Base-by-base conservation (phyloP, 2,113 vertebrate species). In the Patagioenas fasciata region DNA sequence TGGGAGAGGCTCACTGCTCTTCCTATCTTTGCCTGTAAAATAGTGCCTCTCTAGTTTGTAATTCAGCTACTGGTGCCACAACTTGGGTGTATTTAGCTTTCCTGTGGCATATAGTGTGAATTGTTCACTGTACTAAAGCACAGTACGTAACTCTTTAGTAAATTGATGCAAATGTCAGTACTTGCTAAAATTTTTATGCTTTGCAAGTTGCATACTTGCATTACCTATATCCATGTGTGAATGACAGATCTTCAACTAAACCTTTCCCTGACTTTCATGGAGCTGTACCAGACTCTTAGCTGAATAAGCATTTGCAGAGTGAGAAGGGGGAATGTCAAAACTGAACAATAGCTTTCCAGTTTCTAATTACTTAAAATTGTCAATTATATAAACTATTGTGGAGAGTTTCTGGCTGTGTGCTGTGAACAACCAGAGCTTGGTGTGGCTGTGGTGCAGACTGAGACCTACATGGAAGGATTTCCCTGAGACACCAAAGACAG, bases 351-450 rank as follows among this genome's bases (percentile, higher is more conserved):
- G 11, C 34, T 81, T 28, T 70, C 83, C 15, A 82, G 40, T 94
- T 90, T 92, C 82, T 81, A 80, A 91, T 86, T 85, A 93, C 87
- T 93, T 86, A 32, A 56, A 92, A 62, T 83, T 66, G 44, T 47
- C 44, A 19, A 47, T 47, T 47, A 47, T 19, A 47, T 47, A 19
- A 15, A n/a, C n/a, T n/a, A n/a, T n/a, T n/a, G n/a, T n/a, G n/a
- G n/a, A n/a, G n/a, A n/a, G n/a, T n/a, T n/a, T n/a, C n/a, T n/a
- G n/a, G n/a, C n/a, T n/a, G n/a, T n/a, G n/a, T n/a, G n/a, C n/a
- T n/a, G n/a, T n/a, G n/a, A n/a, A n/a, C n/a, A n/a, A n/a, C n/a
- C n/a, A n/a, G n/a, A n/a, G n/a, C n/a, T n/a, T n/a, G n/a, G n/a
- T n/a, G n/a, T n/a, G n/a, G n/a, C n/a, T n/a, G n/a, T n/a, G n/a